Base-by-base conservation (phyloP, 2,113 vertebrate species). In the Scolopax mira region DNA sequence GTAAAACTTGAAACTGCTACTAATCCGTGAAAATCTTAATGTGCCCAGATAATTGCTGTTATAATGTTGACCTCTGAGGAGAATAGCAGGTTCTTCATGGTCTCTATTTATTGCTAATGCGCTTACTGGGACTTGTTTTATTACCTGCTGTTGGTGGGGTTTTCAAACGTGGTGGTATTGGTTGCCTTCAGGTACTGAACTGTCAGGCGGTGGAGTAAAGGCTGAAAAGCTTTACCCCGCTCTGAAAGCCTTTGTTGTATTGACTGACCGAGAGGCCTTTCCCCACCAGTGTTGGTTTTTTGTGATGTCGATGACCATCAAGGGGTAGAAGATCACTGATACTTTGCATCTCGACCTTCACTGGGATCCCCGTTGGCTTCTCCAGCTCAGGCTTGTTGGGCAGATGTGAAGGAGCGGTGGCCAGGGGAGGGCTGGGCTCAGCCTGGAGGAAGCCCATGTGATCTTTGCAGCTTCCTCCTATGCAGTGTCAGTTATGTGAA, bases 251-350 rank as follows among this genome's bases (percentile, higher is more conserved):
- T 18, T 27, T 3, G 11, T 35, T 39, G 60, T 9, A 6, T 4
- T 5, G 39, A 27, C 13, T 9, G 70, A 2, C 44, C 51, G 35
- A 0, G 28, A 62, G 51, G 5, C 5, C 35, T 37, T 27, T 4
- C 10, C 21, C 18, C 9, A 48, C 54, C 42, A 25, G 1, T 48
- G 27, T 5, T 6, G 44, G 7, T 31, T 23, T 62, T 57, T 9
- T 35, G 25, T 8, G 48, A 3, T 41, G 31, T 10, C 11, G 37
- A 4, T 22, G 41, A 2, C 9, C 42, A 27, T 30, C 11, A 0
- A 0, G 42, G 21, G 42, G 57, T 2, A 2, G 77, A 52, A 22
- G 48, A 17, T 21, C 67, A 46, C 7, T 2, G 44, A 22, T 22
- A 4, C 21, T 44, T 44, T 13, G 69, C 24, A 11, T 65, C 37